Evolutionary conservation across 2,113 vertebrate genomes (phyloP), one percentile per base, ranked within the genome.

Genomic region (Cephalopholis sonnerati): DNA sequence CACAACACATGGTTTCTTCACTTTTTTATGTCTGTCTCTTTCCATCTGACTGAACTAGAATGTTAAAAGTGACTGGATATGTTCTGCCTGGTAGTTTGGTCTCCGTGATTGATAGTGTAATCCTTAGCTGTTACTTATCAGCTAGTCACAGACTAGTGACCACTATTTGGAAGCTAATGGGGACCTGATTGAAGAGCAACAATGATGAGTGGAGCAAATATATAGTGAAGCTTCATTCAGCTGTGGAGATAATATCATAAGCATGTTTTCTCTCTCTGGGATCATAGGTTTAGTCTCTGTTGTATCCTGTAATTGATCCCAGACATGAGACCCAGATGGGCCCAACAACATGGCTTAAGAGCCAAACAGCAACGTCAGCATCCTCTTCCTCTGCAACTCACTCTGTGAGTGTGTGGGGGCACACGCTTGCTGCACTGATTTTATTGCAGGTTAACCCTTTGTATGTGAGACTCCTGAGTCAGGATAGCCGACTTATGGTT

Each of bases 301-400:
- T 93, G 87, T 92, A 84, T 91, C 86, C 86, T 89, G 87, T 93
- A 95, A 95, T 95, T 94, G 93, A 93, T 94, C 90, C 89, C 93
- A 95, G 90, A 91, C 87, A 82, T 85, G 86, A 89, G 84, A 73
- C 87, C 88, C 90, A 91, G 89, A 93, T 91, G 87, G 88, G 82
- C 88, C 69, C 88, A 77, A 89, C 81, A 93, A 91, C 73, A 74
- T 27, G 55, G 75, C 70, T 81, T 41, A 67, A 82, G 83, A 90
- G 70, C 76, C 72, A 88, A 91, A 87, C 75, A 44, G 90, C 92
- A 91, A 90, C 75, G 92, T 95, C 95, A 94, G 91, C 95, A 92
- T 92, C 87, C 78, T 92, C 77, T 51, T 46, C 68, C 64, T 67
- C 51, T 69, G 63, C 0, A 44, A 11, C 41, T 44, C 41, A 2